These are phyloP conservation scores for Papilio elwesi DNA, from an alignment of 2,888 invertebrate genomes.

Conservation along the genomic window DNA sequence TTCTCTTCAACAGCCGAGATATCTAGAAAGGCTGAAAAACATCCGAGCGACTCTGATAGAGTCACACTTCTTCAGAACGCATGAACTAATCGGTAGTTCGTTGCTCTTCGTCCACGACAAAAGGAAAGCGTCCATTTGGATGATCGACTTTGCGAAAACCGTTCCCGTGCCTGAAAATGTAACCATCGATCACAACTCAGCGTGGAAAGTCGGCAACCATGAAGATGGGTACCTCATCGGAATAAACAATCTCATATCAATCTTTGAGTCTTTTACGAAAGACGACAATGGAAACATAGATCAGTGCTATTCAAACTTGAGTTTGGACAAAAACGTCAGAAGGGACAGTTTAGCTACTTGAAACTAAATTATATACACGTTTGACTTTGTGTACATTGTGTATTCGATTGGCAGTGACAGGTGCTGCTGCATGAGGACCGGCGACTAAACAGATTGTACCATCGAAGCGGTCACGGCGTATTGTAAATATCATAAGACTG, in stretches of 20 bases:
- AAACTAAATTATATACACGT: slow-evolving; percentile 51
- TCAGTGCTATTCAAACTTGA: slow-evolving; percentile 64
- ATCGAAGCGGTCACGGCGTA: slow-evolving; percentile 29
- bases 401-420: slow-evolving; percentile 36
- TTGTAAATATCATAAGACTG: slow-evolving; percentile 33
- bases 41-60: slow-evolving; percentile 92
- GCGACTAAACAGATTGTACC: slow-evolving; percentile 40
- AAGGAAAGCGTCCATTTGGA: slow-evolving; percentile 95
- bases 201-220: slow-evolving; percentile 97
- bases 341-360: slow-evolving; percentile 78
- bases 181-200: slow-evolving; percentile 90
- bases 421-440: slow-evolving; percentile 38
- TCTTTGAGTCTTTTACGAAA: slow-evolving; percentile 88
- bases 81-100: slow-evolving; percentile 98
- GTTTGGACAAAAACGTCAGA: slow-evolving; percentile 69
- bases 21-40: slow-evolving; percentile 92
- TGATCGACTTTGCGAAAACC: slow-evolving; percentile 99
- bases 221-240: slow-evolving; percentile 98
- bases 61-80: slow-evolving; percentile 95
- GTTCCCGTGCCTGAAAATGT: slow-evolving; percentile 90
- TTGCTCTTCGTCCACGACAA: slow-evolving; percentile 97
- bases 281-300: slow-evolving; percentile 75
- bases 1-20: slow-evolving; percentile 86
- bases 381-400: slow-evolving; percentile 44
- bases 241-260: slow-evolving; percentile 93